phyloP scores from a whole-genome alignment of 1,140 invertebrate genomes.

The Euura saliciscinereae region DNA sequence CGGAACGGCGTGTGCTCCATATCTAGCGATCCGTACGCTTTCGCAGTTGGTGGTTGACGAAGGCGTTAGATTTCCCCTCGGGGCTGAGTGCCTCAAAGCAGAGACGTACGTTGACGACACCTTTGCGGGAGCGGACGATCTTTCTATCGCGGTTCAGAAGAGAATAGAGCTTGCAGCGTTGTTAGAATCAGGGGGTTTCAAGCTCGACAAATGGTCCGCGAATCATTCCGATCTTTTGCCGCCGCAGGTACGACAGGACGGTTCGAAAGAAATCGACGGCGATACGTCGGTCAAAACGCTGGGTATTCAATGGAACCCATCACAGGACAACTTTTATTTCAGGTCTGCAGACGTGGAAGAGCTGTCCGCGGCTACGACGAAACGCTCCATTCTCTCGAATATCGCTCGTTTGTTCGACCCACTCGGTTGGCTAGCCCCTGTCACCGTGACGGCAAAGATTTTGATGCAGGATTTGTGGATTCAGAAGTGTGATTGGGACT shows the following conservation, averaged over 20 bases:
- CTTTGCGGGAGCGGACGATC: constrained; percentile 25
- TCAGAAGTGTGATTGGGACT: background rate
- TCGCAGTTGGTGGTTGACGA: constrained; percentile 38
- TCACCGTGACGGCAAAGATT: constrained; percentile 46
- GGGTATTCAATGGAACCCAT: background rate
- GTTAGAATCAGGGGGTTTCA: constrained; percentile 15
- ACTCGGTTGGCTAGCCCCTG: constrained; percentile 46
- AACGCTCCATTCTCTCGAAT: constrained; percentile 11
- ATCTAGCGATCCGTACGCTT: constrained; percentile 11
- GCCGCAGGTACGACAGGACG: background rate
- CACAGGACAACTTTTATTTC: background rate
- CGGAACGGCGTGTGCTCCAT: constrained; percentile 33
- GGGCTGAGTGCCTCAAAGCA: constrained; percentile 20
- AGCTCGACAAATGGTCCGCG: background rate
- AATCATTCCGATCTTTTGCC: background rate
- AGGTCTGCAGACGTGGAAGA: background rate
- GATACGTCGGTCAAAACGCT: background rate
- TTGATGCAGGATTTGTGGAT: constrained; percentile 15
- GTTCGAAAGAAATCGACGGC: background rate
- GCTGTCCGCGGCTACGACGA: background rate
- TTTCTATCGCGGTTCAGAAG: constrained; percentile 36
- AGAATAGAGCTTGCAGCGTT: constrained; percentile 24
- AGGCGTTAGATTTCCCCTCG: constrained; percentile 25
- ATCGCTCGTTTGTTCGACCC: constrained; percentile 40
- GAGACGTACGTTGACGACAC: constrained; percentile 34